phyloP scores from a whole-genome alignment of 1,140 invertebrate species.

The Pseudomyrmex cubaensis region DNA sequence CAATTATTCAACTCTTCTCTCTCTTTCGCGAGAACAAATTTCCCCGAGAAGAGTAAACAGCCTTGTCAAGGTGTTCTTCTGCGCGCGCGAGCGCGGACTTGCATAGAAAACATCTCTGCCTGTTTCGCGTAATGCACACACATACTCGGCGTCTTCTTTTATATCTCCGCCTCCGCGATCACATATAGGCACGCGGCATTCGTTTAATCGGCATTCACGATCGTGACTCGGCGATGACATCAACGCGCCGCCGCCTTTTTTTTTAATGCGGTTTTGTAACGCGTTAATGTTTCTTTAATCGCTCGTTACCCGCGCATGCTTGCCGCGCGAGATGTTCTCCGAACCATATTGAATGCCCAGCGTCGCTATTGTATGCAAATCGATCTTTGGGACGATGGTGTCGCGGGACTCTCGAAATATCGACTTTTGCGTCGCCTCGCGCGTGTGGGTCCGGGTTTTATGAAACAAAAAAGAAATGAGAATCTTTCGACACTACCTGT shows the following conservation, averaged over 20 bases:
- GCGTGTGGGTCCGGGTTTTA: background rate
- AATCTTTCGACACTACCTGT: background rate
- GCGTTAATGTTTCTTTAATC: constrained; percentile 61
- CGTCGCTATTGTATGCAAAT: constrained; percentile 52
- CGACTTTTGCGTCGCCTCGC: constrained; percentile 24
- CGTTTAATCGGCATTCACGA: constrained; percentile 55
- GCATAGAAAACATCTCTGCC: constrained; percentile 55
- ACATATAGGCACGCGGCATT: constrained; percentile 30
- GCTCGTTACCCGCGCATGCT: constrained; percentile 48
- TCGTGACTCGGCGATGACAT: constrained; percentile 59
- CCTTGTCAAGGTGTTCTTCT: constrained; percentile 73
- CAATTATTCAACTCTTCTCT: constrained; percentile 59
- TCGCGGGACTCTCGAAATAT: constrained; percentile 45
- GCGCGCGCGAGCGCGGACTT: constrained; percentile 55
- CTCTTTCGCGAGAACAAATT: constrained; percentile 57
- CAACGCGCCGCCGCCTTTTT: constrained; percentile 37
- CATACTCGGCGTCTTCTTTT: background rate
- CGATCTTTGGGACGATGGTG: constrained; percentile 24
- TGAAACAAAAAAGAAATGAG: background rate
- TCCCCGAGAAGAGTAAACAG: constrained; percentile 72
- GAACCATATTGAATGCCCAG: constrained; percentile 45
- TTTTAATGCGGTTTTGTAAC: constrained; percentile 47
- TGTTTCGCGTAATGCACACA: background rate
- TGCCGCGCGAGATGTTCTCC: constrained; percentile 51
- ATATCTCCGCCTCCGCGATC: background rate